These are phyloP conservation scores for Acanthochromis polyacanthus DNA, from an alignment of 2,113 vertebrate genomes.

Conservation along the genomic window DNA sequence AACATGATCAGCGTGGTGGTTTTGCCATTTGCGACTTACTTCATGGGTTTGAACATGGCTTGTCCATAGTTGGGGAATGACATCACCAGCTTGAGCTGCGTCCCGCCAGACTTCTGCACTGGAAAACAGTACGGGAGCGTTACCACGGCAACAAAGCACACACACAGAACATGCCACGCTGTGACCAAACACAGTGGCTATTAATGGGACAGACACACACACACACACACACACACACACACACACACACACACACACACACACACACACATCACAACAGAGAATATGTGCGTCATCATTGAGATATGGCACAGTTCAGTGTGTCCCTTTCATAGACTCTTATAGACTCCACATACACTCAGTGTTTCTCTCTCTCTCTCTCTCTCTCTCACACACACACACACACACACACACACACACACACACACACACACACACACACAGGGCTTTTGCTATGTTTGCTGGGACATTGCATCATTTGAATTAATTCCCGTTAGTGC, in stretches of 20 bases:
- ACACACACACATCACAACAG: not conserved
- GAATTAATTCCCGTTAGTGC: not conserved
- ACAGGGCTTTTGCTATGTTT: not conserved
- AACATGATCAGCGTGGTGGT: not conserved
- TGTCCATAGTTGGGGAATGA: conserved; percentile 85
- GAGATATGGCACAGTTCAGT: not conserved
- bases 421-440: not conserved
- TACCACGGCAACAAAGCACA: conserved; percentile 55
- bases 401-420: not conserved
- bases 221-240: too few species aligned
- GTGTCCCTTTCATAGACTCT: not conserved
- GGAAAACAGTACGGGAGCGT: conserved; percentile 54
- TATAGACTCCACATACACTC: too few species aligned
- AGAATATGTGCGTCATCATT: conserved; percentile 16
- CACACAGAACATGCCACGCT: not conserved
- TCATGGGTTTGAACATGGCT: conserved; percentile 89
- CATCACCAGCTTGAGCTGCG: conserved; percentile 87
- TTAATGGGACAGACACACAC: conserved; percentile 1
- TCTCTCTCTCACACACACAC: not conserved
- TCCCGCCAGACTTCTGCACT: conserved; percentile 88
- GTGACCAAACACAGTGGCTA: conserved; percentile 17
- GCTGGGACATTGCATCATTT: not conserved
- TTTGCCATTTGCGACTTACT: conserved; percentile 79
- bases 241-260: not conserved
- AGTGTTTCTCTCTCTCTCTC: not conserved